phyloP scores from a whole-genome alignment of 1,140 invertebrate species.

The Polyergus mexicanus region DNA sequence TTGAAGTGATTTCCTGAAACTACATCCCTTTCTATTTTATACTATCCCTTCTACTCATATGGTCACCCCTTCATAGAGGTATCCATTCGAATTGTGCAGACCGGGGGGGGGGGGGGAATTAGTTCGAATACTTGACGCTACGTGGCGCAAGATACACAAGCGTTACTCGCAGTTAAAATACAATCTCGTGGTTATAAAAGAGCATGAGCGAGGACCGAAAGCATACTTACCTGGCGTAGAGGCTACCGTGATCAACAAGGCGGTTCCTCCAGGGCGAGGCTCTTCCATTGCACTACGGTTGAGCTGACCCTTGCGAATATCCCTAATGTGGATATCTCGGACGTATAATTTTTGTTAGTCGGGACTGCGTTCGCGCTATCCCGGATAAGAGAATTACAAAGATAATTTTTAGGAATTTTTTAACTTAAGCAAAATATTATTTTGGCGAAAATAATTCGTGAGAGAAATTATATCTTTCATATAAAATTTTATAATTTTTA shows the following conservation, averaged over 20 bases:
- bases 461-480: too few species aligned
- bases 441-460: too few species aligned
- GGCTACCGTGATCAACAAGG: constrained; percentile 90
- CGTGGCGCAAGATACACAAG: constrained; percentile 66
- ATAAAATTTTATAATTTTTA: too few species aligned
- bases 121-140: constrained; percentile 35
- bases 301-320: constrained; percentile 87
- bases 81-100: background rate
- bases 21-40: too few species aligned
- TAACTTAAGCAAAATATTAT: too few species aligned
- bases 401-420: background rate
- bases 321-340: constrained; percentile 90
- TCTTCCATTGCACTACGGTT: constrained; percentile 89
- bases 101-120: background rate
- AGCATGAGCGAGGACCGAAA: constrained; percentile 54
- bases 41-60: background rate
- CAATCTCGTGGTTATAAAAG: background rate
- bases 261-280: constrained; percentile 89
- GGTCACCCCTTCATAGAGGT: background rate
- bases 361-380: constrained; percentile 68
- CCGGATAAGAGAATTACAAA: constrained; percentile 68
- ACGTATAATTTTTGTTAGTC: constrained; percentile 90
- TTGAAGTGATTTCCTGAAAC: background rate
- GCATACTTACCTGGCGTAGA: constrained; percentile 88
- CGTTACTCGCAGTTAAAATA: constrained; percentile 9